These are phyloP conservation scores for Oncopodura yosiiana DNA, from an alignment of 1,140 invertebrate genomes.

Conservation along the genomic window DNA sequence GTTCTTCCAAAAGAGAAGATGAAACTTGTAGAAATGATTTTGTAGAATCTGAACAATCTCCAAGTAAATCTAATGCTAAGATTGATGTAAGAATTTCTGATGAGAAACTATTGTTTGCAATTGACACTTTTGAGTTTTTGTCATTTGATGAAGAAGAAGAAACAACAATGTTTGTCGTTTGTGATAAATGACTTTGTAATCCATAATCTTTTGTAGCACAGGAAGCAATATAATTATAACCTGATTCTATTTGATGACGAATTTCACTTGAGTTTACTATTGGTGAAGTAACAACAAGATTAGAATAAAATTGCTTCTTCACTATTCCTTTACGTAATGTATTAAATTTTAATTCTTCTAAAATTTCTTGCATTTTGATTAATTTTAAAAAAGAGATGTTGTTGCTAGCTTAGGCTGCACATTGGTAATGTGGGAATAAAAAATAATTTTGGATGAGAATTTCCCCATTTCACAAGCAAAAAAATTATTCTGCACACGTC, in stretches of 20 bases:
- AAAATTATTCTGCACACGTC: no score
- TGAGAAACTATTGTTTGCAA: no score
- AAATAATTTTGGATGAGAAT: no score
- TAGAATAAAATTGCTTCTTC: constrained; percentile 9
- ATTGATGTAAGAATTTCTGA: constrained; percentile 7
- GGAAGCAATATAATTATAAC: no score
- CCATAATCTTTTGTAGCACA: no score
- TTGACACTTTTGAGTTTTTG: background rate
- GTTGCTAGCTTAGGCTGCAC: no score
- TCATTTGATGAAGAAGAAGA: background rate
- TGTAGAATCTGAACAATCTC: background rate
- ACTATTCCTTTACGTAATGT: background rate
- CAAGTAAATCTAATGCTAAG: constrained; percentile 11
- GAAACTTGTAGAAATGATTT: background rate
- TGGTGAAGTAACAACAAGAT: constrained; percentile 1
- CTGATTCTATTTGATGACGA: no score
- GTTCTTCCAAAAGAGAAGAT: background rate
- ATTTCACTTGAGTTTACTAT: no score
- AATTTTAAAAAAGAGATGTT: background rate
- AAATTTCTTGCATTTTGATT: constrained; percentile 3
- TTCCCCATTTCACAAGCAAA: no score
- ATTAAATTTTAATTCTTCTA: background rate
- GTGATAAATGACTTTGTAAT: background rate
- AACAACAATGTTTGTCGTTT: background rate
- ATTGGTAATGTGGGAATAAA: no score